Evolutionary conservation across 2,888 invertebrate genomes (phyloP), one percentile per base, ranked within the genome.

Genomic region (Limulus polyphemus): DNA sequence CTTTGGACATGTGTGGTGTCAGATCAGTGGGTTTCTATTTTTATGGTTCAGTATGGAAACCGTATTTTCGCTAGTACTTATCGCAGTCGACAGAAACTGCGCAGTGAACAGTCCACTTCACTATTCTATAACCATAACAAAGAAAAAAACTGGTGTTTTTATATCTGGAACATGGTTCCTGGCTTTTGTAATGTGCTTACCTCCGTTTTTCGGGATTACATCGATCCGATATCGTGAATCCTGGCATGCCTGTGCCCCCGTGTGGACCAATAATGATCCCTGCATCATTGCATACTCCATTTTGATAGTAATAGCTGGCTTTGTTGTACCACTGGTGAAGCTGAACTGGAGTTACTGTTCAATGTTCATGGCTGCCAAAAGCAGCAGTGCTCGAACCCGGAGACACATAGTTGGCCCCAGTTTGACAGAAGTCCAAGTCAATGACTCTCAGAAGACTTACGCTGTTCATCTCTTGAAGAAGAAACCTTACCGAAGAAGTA

Each of bases 311-410:
- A 68, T 74, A n/a, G 66, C 78, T 5, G 79, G 79, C 55, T 80
- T 79, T 69, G 69, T 77, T n/a, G 70, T 79, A 56, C 81, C 81
- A 0, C 74, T 80, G 47, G 70, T 76, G 12, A 75, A 77, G 32
- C 84, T 88, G 58, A 83, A 85, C 74, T 81, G 85, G 75, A 86
- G 87, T 74, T 88, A 88, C 74, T 79, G 83, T 46, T 81, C 84
- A 66, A 87, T 87, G 66, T 88, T 87, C 75, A 81, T 83, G 13
- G 88, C 88, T 10, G 88, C 88, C 10, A 83, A 84, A 68, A 82
- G 83, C 63, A 88, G 87, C 64, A 86, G 82, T 62, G 82, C 83
- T 67, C 76, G 84, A 32, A 82, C 83, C 60, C 71, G 81, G 47
- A 73, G 78, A 47, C 80, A 79, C 77, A 82, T 78, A 74, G 81